Base-by-base conservation (phyloP, 1,140 invertebrate genomes). In the Drosophila burlai region DNA sequence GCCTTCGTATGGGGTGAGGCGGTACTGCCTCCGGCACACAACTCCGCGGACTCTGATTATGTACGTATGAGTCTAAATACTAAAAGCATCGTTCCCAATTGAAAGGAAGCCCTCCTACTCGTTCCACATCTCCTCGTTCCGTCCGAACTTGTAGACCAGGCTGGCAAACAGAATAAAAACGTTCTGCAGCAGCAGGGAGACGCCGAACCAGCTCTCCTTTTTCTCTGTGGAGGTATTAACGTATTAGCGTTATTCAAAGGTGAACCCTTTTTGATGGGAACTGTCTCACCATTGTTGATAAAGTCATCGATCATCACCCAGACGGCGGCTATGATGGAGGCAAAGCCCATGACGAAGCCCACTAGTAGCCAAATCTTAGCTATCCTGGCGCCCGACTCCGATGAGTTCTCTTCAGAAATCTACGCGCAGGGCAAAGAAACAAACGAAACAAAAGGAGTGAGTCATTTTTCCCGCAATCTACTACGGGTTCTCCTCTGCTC, bases 281-380 rank as follows among this genome's bases (percentile, higher is more conserved):
- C 0, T 5, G 13, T 52, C 50, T 76, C 55, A 92, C 91, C 77
- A 40, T 91, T 87, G 36, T 92, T 92, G 2, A 92, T 84, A n/a
- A 92, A 97, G 80, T 96, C 95, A 42, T 95, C 97, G 94, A 99
- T 98, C 65, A 99, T 95, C 76, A 99, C 98, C 98, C 98, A 99
- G 84, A 97, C 96, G 13, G 98, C 96, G 26, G 98, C 98, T 91
- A 99, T 99, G 11, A 99, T 95, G 4, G 98, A 96, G 2, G 97
- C 97, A 94, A 99, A 99, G 60, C 98, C 98, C 81, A 99, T 95
- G 1, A 99, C 96, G 94, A 99, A 99, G 6, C 98, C 99, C 52
- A 99, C 93, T 91, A 99, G 99, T 0, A 99, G 94, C 98, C 98
- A 99, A n/a, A 98, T 95, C 67, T 97, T 95, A 16, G 98, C 97